A percentile compares a stretch with the other conserved stretches of the same genome.
Conservation (phyloP, 1,140 invertebrate species). For the Tetragonula clypearis region DNA sequence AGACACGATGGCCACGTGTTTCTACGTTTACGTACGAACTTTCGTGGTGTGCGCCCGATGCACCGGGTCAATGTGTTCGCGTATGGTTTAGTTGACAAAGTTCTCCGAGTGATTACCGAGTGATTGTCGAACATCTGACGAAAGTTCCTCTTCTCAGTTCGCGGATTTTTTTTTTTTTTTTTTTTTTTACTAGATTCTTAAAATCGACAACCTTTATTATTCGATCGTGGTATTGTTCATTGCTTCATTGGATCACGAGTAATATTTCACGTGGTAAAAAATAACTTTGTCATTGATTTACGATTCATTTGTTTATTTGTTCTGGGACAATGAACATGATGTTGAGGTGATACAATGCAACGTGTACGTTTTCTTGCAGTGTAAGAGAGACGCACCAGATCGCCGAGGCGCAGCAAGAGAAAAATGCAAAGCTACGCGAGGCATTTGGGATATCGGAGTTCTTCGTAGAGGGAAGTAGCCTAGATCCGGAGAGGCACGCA, state of each 20-base stretch:
- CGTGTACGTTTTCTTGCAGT: conserved; percentile 81
- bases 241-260: neutral
- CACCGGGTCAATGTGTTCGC: neutral
- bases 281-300: neutral
- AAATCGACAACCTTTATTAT: neutral
- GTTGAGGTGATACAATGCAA: neutral
- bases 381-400: conserved; percentile 97
- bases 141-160: too few species aligned
- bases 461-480: conserved; percentile 96
- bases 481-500: conserved; percentile 92
- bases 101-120: neutral
- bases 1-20: neutral
- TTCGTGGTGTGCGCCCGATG: neutral
- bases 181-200: neutral
- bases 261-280: neutral
- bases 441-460: conserved; percentile 97
- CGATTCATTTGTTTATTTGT: neutral
- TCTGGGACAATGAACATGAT: neutral
- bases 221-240: neutral
- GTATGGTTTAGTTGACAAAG: neutral
- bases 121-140: neutral
- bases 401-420: conserved; percentile 97
- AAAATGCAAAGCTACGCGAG: conserved; percentile 95
- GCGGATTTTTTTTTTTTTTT: neutral
- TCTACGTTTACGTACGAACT: neutral